phyloP scores from a whole-genome alignment of 2,797 vertebrate species.

The Xyrichtys novacula region DNA sequence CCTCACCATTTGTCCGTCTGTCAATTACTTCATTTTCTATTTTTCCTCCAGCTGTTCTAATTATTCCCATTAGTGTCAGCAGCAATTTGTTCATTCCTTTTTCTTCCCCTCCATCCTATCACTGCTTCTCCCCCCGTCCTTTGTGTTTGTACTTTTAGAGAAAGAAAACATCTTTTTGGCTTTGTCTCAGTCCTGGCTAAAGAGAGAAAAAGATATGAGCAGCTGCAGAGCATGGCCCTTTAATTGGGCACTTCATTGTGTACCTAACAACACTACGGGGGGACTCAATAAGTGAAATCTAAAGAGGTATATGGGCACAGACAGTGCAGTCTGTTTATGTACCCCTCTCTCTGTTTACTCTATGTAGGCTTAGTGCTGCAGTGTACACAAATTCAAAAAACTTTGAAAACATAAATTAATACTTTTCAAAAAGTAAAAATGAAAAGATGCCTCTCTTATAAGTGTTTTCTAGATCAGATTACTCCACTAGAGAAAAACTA shows the following conservation, averaged over 20 bases:
- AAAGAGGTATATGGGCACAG: constrained; percentile 28
- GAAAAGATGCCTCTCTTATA: neutral
- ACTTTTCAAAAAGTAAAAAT: neutral
- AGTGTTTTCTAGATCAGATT: constrained; percentile 10
- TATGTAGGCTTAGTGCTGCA: constrained; percentile 16
- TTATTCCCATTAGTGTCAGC: constrained; percentile 34
- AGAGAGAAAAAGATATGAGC: constrained; percentile 8
- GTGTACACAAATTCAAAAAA: neutral
- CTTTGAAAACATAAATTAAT: constrained; percentile 13
- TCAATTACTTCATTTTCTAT: constrained; percentile 34
- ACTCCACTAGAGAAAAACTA: too few species aligned
- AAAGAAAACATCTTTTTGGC: neutral
- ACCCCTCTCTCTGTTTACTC: constrained; percentile 10
- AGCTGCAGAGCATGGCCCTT: constrained; percentile 6
- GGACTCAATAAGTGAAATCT: constrained; percentile 29
- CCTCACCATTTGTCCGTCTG: constrained; percentile 33
- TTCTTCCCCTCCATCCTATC: constrained; percentile 10
- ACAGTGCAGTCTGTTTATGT: constrained; percentile 22
- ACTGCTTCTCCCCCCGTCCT: constrained; percentile 4
- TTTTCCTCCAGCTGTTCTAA: constrained; percentile 29
- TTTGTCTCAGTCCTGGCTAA: constrained; percentile 11
- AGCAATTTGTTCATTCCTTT: constrained; percentile 11
- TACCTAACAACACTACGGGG: constrained; percentile 25
- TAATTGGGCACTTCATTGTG: constrained; percentile 32
- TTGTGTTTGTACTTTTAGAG: neutral